Evolutionary conservation across 2,888 invertebrate species (phyloP).

Genomic region (Caradrina clavipalpis): DNA sequence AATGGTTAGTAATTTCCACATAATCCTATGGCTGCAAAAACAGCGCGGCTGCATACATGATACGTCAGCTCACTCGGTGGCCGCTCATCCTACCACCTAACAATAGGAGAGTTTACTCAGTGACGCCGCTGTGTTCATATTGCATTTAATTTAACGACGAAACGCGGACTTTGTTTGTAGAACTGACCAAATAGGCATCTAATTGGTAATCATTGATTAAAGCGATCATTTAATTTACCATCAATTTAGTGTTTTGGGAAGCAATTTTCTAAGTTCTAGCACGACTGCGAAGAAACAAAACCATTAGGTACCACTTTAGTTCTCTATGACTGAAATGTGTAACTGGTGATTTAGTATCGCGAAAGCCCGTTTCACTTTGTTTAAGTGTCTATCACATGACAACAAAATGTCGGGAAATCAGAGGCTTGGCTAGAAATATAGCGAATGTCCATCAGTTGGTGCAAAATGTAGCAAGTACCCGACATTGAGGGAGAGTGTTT

Average conservation of each 20-base stretch:
- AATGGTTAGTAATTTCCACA: neutral
- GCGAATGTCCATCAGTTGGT: neutral
- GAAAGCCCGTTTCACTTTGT: neutral
- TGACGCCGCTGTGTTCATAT: neutral
- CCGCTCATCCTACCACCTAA: neutral
- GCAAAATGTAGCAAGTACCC: neutral
- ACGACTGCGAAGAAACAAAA: too few relatives aligned
- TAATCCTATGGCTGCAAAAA: slow-evolving; percentile 32
- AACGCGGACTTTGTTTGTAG: neutral
- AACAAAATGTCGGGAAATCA: neutral
- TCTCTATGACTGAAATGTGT: too few relatives aligned
- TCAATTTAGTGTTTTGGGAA: too few relatives aligned
- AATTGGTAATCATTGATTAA: too few relatives aligned
- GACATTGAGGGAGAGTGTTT: neutral
- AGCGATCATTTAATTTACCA: too few relatives aligned
- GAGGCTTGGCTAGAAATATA: neutral
- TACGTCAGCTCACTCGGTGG: neutral
- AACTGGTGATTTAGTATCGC: too few relatives aligned
- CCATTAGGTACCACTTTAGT: too few relatives aligned
- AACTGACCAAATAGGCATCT: neutral
- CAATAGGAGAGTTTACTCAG: neutral
- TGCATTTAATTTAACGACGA: neutral
- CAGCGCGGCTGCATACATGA: slow-evolving; percentile 10
- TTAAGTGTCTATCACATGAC: neutral
- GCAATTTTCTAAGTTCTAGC: too few relatives aligned